Conservation (phyloP, 2,113 vertebrate genomes). For the Hypocryptadius cinnamomeus region DNA sequence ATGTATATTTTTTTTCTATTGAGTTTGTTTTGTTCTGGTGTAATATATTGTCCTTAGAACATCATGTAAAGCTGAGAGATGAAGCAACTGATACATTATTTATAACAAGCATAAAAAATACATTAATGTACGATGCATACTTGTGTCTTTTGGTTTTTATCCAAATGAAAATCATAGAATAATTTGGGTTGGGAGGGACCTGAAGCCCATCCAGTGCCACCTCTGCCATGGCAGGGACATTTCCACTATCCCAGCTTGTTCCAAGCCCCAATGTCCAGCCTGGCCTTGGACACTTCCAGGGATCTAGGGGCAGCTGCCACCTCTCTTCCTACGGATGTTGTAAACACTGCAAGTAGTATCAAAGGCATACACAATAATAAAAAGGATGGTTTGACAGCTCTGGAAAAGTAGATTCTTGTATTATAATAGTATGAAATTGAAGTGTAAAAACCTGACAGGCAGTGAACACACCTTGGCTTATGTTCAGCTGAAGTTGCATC, state of each 20-base stretch:
- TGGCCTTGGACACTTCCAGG: not conserved
- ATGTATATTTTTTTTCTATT: conserved; percentile 11
- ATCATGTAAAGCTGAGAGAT: not conserved
- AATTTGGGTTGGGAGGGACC: not conserved
- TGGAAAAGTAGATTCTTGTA: not conserved
- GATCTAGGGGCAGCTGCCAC: not conserved
- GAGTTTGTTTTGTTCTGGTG: not conserved
- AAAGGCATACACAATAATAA: not conserved
- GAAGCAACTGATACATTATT: not conserved
- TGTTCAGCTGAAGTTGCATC: not conserved
- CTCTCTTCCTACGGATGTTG: not conserved
- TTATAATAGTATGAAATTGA: not conserved
- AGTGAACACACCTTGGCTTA: accelerated
- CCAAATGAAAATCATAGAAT: not conserved
- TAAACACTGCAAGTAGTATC: accelerated
- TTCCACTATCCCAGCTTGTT: not conserved
- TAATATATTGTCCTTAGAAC: not conserved
- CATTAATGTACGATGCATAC: not conserved
- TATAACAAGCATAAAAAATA: not conserved
- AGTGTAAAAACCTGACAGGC: not conserved
- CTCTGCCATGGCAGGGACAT: not conserved
- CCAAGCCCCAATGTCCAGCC: not conserved
- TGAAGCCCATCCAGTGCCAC: not conserved
- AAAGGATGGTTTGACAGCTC: not conserved
- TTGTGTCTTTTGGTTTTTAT: not conserved